These are phyloP conservation scores for Labrus mixtus DNA, from an alignment of 2,113 vertebrate species.

Conservation along the genomic window DNA sequence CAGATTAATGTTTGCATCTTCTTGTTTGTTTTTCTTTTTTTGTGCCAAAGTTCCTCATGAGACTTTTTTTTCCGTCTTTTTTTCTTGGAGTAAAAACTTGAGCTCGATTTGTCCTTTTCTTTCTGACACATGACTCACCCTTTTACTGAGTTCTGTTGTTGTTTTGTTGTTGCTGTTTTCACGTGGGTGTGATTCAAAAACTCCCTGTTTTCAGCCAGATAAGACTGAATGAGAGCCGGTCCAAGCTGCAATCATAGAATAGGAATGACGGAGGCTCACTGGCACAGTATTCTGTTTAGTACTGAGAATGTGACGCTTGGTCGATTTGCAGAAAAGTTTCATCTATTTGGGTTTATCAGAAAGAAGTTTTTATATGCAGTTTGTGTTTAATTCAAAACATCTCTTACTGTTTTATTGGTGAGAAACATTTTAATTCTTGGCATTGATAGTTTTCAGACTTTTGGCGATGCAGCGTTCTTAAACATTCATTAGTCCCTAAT, in stretches of 20 bases:
- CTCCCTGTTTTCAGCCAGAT: slow-evolving; percentile 18
- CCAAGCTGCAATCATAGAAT: slow-evolving; percentile 9
- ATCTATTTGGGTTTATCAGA: no score
- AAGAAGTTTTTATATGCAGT: neutral
- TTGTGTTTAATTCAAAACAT: neutral
- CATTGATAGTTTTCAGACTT: neutral
- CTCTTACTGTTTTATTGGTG: no score
- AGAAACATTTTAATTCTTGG: neutral
- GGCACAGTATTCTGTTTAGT: neutral
- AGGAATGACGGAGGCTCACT: slow-evolving; percentile 13
- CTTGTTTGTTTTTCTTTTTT: slow-evolving; percentile 4
- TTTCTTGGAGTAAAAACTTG: slow-evolving; percentile 5
- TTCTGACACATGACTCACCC: slow-evolving; percentile 13
- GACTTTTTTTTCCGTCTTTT: neutral
- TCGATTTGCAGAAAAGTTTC: neutral
- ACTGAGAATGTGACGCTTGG: neutral
- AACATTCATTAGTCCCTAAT: no score
- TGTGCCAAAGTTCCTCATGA: neutral
- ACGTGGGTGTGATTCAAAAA: slow-evolving; percentile 17
- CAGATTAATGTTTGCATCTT: slow-evolving; percentile 25
- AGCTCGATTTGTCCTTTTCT: slow-evolving; percentile 18
- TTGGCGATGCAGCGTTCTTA: no score
- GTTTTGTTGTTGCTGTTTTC: slow-evolving; percentile 14
- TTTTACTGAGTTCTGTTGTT: slow-evolving; percentile 5
- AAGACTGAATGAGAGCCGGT: slow-evolving; percentile 19